A percentile compares a stretch with the other conserved stretches of the same genome.
These are phyloP conservation scores for Gymnodraco acuticeps DNA, from an alignment of 2,797 vertebrate species.

Conservation along the genomic window DNA sequence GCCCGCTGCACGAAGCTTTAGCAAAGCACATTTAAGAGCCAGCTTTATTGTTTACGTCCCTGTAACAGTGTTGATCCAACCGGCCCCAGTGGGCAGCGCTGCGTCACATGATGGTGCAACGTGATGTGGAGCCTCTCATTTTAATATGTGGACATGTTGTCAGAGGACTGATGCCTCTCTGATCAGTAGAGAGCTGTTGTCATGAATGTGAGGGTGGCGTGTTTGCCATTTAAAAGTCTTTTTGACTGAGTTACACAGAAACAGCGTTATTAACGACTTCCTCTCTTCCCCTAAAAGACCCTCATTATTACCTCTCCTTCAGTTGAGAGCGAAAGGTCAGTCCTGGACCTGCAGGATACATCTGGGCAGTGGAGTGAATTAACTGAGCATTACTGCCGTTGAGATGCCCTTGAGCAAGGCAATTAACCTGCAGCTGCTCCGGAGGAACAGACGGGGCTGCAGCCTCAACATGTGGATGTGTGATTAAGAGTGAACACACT, in stretches of 20 bases:
- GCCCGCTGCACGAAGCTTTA: slow-evolving; percentile 48
- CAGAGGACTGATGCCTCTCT: background rate
- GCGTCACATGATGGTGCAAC: slow-evolving; percentile 5
- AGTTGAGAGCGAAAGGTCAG: background rate
- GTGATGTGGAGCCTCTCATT: slow-evolving; percentile 18
- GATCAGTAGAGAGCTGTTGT: background rate
- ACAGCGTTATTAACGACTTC: background rate
- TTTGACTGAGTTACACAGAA: background rate
- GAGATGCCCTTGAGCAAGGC: slow-evolving; percentile 40
- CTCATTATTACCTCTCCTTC: background rate
- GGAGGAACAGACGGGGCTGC: background rate
- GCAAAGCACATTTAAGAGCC: slow-evolving; percentile 56
- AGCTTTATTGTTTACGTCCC: slow-evolving; percentile 42
- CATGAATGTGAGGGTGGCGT: background rate
- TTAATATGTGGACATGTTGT: slow-evolving; percentile 7
- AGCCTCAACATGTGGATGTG: slow-evolving; percentile 7
- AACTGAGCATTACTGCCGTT: slow-evolving; percentile 3
- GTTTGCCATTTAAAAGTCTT: too few relatives aligned
- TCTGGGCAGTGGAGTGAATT: background rate
- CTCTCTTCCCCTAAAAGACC: background rate
- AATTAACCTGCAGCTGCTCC: slow-evolving; percentile 28
- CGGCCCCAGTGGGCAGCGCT: slow-evolving; percentile 12
- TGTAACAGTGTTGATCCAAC: slow-evolving; percentile 42
- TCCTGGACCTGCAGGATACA: background rate
- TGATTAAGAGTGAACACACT: slow-evolving; percentile 1